Percentiles rank a stretch among this genome's conserved stretches.
These are phyloP conservation scores for Machaerirhynchus nigripectus DNA, from an alignment of 2,113 vertebrate genomes.

Conservation along the genomic window DNA sequence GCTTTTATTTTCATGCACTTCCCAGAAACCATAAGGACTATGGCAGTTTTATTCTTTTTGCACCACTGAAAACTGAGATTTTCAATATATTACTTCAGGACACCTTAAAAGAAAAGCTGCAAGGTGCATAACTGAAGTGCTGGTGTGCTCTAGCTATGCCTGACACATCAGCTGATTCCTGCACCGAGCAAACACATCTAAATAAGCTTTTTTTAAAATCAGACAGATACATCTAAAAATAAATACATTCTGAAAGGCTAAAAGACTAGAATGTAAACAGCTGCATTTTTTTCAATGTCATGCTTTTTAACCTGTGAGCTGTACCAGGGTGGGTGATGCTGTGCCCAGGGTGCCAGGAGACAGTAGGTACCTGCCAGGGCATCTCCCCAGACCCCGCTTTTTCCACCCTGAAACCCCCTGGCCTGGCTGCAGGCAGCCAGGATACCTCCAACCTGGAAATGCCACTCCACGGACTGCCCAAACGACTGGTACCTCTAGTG, in stretches of 20 bases:
- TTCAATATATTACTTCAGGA: not conserved
- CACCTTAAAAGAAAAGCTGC: not conserved
- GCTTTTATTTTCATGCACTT: not conserved
- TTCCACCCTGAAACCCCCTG: not conserved
- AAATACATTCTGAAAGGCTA: not conserved
- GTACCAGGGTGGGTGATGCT: not conserved
- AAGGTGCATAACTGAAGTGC: not conserved
- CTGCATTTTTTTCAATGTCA: not conserved
- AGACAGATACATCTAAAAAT: not conserved
- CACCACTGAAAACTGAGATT: not conserved
- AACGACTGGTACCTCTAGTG: not conserved
- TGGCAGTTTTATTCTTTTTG: not conserved
- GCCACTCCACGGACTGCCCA: not conserved
- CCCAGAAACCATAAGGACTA: not conserved
- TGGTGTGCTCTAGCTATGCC: not conserved
- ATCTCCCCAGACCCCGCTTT: not conserved
- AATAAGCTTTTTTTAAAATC: not conserved
- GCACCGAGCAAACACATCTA: not conserved
- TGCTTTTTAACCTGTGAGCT: not conserved
- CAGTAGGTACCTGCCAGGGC: not conserved
- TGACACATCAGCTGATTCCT: not conserved
- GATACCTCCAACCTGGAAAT: not conserved
- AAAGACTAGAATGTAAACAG: not conserved
- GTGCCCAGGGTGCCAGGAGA: not conserved
- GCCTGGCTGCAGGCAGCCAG: not conserved